phyloP scores from a whole-genome alignment of 2,797 vertebrate genomes.

The Falco naumanni region DNA sequence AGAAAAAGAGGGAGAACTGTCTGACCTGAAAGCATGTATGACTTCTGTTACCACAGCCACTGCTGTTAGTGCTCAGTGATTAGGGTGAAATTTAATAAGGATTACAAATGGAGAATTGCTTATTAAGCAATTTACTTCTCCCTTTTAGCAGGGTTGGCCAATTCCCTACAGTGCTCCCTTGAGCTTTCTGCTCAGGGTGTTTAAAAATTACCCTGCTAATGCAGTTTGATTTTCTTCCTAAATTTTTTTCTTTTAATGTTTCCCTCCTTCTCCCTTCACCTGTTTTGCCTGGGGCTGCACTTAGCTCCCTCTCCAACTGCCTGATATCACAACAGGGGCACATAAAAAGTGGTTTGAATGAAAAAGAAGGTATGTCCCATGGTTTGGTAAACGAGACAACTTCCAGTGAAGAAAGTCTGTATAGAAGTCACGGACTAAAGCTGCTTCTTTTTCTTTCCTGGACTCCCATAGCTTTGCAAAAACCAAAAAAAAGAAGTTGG shows the following conservation, averaged over 20 bases:
- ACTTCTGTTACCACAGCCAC: background rate
- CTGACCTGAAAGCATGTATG: background rate
- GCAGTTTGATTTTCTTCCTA: background rate
- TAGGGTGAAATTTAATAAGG: slow-evolving; percentile 18
- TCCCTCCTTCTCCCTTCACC: background rate
- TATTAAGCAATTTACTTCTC: slow-evolving; percentile 35
- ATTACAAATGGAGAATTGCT: slow-evolving; percentile 10
- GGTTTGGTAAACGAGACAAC: background rate
- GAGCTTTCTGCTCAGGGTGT: background rate
- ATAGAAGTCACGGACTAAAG: background rate
- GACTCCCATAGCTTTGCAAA: background rate
- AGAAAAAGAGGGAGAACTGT: slow-evolving; percentile 22
- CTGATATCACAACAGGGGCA: background rate
- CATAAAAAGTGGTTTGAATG: background rate
- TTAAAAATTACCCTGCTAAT: background rate
- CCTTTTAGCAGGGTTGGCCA: slow-evolving; percentile 11
- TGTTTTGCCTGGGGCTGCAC: background rate
- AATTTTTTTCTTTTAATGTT: background rate
- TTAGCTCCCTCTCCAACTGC: background rate
- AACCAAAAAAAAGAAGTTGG: background rate
- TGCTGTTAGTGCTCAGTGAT: background rate
- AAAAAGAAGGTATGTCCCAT: background rate
- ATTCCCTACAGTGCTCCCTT: background rate
- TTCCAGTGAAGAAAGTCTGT: background rate
- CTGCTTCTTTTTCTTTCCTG: background rate